Percentiles rank a stretch among this genome's conserved stretches.
Conservation (phyloP, 2,888 invertebrate genomes). For the Phaonia tiefii region DNA sequence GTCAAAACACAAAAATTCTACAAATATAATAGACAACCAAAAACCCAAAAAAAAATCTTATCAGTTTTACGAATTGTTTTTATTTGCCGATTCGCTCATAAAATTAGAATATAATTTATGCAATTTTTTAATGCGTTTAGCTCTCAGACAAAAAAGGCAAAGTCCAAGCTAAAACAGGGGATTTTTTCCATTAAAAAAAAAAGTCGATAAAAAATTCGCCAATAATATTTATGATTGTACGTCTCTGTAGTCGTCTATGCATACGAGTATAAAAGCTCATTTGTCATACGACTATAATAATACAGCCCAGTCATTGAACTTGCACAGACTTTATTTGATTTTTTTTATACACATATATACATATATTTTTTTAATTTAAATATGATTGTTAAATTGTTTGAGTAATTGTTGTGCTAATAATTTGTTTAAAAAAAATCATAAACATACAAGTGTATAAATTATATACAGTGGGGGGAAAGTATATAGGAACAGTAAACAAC, state of each 20-base stretch:
- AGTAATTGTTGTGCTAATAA: not conserved
- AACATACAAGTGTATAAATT: too few species aligned
- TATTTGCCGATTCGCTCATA: too few species aligned
- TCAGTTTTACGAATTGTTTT: too few species aligned
- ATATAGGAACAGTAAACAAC: too few species aligned
- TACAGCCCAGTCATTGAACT: conserved; percentile 61
- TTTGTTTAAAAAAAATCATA: conserved; percentile 5
- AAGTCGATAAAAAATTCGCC: not conserved
- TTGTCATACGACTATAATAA: too few species aligned
- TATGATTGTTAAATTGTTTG: not conserved
- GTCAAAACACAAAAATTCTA: too few species aligned
- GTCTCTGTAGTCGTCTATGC: not conserved
- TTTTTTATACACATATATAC: not conserved
- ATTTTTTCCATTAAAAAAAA: not conserved
- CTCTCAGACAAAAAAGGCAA: not conserved
- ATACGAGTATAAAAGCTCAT: conserved; percentile 5
- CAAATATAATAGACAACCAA: too few species aligned
- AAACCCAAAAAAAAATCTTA: too few species aligned
- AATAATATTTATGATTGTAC: not conserved
- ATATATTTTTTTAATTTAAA: conserved; percentile 5
- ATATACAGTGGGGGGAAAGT: too few species aligned
- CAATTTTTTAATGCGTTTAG: too few species aligned
- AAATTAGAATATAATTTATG: too few species aligned
- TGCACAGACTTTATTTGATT: conserved; percentile 49
- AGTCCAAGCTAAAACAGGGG: not conserved